Evolutionary conservation across 2,113 vertebrate genomes (phyloP), one percentile per base, ranked within the genome.

Genomic region (Pimephales promelas): DNA sequence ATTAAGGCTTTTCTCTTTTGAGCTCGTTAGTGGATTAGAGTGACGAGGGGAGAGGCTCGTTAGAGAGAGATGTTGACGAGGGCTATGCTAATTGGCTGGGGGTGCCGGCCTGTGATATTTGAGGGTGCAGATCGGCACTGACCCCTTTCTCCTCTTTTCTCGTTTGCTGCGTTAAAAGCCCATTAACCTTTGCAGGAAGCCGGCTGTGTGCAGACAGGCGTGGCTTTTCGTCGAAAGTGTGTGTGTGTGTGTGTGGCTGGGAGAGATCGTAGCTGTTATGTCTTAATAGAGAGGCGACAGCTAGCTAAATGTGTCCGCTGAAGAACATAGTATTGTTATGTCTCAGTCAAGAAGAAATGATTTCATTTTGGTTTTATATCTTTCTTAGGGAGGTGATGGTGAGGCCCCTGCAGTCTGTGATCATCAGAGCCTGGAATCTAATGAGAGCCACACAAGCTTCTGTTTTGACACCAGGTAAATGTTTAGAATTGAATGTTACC

Each of bases 391-490:
- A 91, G 90, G 79, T 40, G 87, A 88, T 56, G 91, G 91, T 13
- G 92, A 88, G 52, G 89, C 90, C 76, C 92, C 89, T 84, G 88
- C 84, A 10, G 73, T 92, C 36, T 94, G 92, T 74, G 91, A 94
- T 54, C 92, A 93, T 88, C 90, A 88, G 80, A 71, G 92, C 81
- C 87, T 76, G 16, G 84, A 89, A 80, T 87, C 79, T 62, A 86
- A 81, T 36, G 91, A 94, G 20, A 82, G 88, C 74, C 88, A 91
- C 79, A 82, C 92, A 71, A 93, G 91, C 89, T 94, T 94, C 91
- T 94, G 94, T 84, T 94, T 94, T 70, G 93, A 94, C 75, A 91
- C 94, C 71, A 92, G 93, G 94, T 94, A 90, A 13, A 43, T 40
- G 18, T 76, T 45, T 13, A 11, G 24, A 11, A 22, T 10, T n/a